A percentile compares a stretch with the other conserved stretches of the same genome.
These are phyloP conservation scores for Coptodon rendalli DNA, from an alignment of 2,113 vertebrate genomes.

Conservation along the genomic window DNA sequence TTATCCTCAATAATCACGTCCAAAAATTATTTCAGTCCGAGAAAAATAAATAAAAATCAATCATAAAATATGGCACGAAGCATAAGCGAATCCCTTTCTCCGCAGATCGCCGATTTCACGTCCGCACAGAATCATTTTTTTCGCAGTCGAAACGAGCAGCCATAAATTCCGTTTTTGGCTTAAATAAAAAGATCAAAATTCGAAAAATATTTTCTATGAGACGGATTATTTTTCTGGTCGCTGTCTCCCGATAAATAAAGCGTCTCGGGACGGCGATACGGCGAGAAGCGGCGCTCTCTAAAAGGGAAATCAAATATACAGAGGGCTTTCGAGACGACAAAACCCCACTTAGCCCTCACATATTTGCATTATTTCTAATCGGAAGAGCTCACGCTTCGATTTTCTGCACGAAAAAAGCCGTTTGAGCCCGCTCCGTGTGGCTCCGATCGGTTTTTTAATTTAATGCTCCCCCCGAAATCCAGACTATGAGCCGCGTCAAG, in stretches of 20 bases:
- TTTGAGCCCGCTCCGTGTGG: constrained; percentile 64
- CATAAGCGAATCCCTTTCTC: constrained; percentile 38
- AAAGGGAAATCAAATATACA: constrained; percentile 80
- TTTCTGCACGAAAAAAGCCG: constrained; percentile 56
- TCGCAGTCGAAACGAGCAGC: constrained; percentile 58
- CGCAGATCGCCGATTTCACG: constrained; percentile 54
- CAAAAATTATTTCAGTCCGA: constrained; percentile 56
- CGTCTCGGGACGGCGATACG: constrained; percentile 58
- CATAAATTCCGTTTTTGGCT: constrained; percentile 57
- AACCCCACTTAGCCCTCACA: constrained; percentile 58
- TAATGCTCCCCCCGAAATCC: constrained; percentile 78
- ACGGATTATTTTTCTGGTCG: constrained; percentile 53
- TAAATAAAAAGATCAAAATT: constrained; percentile 65
- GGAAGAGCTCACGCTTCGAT: constrained; percentile 37
- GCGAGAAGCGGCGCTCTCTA: constrained; percentile 73
- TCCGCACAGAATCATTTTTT: constrained; percentile 65
- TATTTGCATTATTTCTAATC: constrained; percentile 52
- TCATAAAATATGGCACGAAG: constrained; percentile 59
- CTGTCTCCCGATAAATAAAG: constrained; percentile 60
- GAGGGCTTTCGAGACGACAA: constrained; percentile 68
- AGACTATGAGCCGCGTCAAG: constrained; percentile 89
- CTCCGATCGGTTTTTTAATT: constrained; percentile 70
- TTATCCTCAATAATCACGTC: constrained; percentile 65
- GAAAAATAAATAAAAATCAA: constrained; percentile 64
- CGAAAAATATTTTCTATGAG: constrained; percentile 66